A percentile compares a stretch with the other conserved stretches of the same genome.
Conservation (phyloP, 2,888 invertebrate genomes). For the Lepidocyrtoides sp. region DNA sequence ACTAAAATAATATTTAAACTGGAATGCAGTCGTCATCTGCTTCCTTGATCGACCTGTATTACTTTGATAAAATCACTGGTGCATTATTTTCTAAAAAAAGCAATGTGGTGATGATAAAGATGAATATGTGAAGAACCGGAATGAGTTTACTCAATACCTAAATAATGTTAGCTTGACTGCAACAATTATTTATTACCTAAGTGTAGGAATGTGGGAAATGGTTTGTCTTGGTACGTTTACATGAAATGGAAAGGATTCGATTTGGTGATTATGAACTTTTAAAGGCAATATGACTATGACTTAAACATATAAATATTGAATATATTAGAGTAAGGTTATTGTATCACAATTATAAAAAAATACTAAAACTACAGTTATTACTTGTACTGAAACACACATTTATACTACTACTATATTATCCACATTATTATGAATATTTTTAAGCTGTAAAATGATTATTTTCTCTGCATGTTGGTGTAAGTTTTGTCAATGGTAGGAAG, state of each 20-base stretch:
- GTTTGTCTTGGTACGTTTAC: slow-evolving; percentile 51
- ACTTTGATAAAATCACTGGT: slow-evolving; percentile 59
- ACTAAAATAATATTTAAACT: slow-evolving; percentile 38
- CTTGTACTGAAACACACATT: slow-evolving; percentile 42
- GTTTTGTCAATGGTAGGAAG: neutral
- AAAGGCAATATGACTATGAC: slow-evolving; percentile 80
- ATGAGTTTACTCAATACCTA: slow-evolving; percentile 42
- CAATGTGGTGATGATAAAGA: slow-evolving; percentile 4
- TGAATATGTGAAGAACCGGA: slow-evolving; percentile 52
- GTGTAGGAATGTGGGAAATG: slow-evolving; percentile 23
- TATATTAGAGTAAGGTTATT: slow-evolving; percentile 43
- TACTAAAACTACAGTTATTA: slow-evolving; percentile 43
- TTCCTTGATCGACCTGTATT: slow-evolving; percentile 15
- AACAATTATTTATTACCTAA: neutral
- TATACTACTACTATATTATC: too few relatives aligned
- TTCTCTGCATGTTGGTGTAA: slow-evolving; percentile 40
- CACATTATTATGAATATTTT: slow-evolving; percentile 31
- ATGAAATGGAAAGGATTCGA: slow-evolving; percentile 70
- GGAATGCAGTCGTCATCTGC: slow-evolving; percentile 9
- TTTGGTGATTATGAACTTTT: slow-evolving; percentile 81
- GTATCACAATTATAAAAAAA: slow-evolving; percentile 30
- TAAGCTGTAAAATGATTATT: slow-evolving; percentile 41
- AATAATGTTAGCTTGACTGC: slow-evolving; percentile 13
- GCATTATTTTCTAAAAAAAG: slow-evolving; percentile 58
- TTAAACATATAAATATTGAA: slow-evolving; percentile 59